phyloP scores from a whole-genome alignment of 2,888 invertebrate genomes.

The Apantesis nais region DNA sequence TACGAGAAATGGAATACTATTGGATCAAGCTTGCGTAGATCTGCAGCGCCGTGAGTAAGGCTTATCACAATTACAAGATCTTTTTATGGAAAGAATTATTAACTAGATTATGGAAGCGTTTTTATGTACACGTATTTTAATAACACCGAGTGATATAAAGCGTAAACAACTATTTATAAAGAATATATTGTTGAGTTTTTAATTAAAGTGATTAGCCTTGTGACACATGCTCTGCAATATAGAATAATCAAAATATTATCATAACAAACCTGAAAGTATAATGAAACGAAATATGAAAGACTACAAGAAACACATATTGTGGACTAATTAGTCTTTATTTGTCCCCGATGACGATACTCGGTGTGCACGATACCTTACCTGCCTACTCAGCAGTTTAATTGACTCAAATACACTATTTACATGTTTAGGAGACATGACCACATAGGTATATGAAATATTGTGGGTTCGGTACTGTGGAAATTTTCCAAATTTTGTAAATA shows the following conservation, averaged over 20 bases:
- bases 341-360: background rate
- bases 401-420: background rate
- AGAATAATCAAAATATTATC: background rate
- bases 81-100: background rate
- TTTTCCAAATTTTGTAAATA: background rate
- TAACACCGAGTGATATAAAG: background rate
- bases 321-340: no score
- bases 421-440: background rate
- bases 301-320: background rate
- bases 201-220: constrained; percentile 15
- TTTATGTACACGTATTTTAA: background rate
- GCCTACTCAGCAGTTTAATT: background rate
- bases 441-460: background rate
- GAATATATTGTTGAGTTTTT: background rate
- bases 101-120: no score
- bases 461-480: background rate
- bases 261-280: background rate
- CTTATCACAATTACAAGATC: background rate
- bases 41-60: constrained; percentile 34
- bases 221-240: constrained; percentile 27
- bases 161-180: background rate
- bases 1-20: constrained; percentile 46
- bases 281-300: background rate
- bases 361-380: background rate
- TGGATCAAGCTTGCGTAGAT: constrained; percentile 23